A percentile compares a stretch with the other conserved stretches of the same genome.
Evolutionary conservation across 2,797 vertebrate species (phyloP).

Genomic region (Phataginus tetradactyla): DNA sequence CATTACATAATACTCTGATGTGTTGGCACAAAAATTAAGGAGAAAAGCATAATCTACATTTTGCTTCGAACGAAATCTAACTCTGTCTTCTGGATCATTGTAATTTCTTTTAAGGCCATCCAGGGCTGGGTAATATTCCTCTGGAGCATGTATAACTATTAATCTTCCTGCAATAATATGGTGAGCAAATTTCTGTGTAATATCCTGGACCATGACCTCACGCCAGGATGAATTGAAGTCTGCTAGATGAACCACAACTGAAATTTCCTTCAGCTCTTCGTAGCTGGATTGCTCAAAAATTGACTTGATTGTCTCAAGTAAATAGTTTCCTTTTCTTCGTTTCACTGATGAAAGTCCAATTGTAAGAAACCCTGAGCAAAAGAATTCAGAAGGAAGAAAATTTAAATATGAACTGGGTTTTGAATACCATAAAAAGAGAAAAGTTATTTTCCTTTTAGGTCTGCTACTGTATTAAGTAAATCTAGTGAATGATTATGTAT

Average conservation of each 20-base stretch:
- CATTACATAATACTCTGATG: constrained; percentile 99
- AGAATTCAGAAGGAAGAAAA: constrained; percentile 64
- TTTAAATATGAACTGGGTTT: constrained; percentile 37
- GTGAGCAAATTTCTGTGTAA: constrained; percentile 97
- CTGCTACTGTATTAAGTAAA: constrained; percentile 19
- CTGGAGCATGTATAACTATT: constrained; percentile 95
- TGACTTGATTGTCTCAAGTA: constrained; percentile 98
- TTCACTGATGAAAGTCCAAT: constrained; percentile 97
- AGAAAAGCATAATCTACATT: constrained; percentile 99
- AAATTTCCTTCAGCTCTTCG: constrained; percentile 97
- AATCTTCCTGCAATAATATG: constrained; percentile 97
- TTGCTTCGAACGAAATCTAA: constrained; percentile 98
- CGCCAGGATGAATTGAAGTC: constrained; percentile 96
- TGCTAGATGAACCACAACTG: constrained; percentile 96
- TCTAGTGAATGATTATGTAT: constrained; percentile 1
- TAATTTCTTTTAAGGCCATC: constrained; percentile 99
- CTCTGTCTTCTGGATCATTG: constrained; percentile 96
- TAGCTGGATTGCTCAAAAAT: constrained; percentile 99
- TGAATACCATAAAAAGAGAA: neutral
- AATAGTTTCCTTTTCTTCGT: constrained; percentile 96
- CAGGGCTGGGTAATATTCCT: constrained; percentile 95
- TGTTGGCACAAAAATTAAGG: constrained; percentile 98
- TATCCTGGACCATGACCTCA: constrained; percentile 94
- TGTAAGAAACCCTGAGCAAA: constrained; percentile 93
- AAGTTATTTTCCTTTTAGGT: neutral